Base-by-base conservation (phyloP, 2,113 vertebrate species). In the Gymnocephalus cernua region DNA sequence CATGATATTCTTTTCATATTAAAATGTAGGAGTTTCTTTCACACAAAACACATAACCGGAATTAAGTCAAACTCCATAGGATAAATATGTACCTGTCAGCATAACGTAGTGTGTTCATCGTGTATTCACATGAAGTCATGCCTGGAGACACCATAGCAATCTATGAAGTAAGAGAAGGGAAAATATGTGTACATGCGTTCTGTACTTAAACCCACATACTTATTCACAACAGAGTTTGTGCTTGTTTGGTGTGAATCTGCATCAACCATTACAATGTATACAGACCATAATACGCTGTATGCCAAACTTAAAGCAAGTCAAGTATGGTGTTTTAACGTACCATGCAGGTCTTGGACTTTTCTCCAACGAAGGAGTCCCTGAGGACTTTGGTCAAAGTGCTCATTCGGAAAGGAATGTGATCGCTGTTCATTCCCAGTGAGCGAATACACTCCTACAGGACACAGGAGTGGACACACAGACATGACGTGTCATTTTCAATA, bases 61-160 rank as follows among this genome's bases (percentile, higher is more conserved):
- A 56, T 38, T n/a, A 57, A 45, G 19, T 0, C 21, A 21, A 18
- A 75, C 32, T 21, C n/a, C 25, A 62, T 53, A 15, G 41, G 16
- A 14, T 2, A 32, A 76, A 71, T 21, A 6, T n/a, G 13, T 96
- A 99, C 98, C 98, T 98, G 96, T 99, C 97, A 79, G 98, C 97
- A 0, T 99, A 99, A 90, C 98, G 95, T 82, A 99, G 93, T 0
- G 98, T 99, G 89, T 99, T 99, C 90, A 99, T 94, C 14, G 98
- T 98, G 72, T 99, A 99, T 80, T 99, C 98, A 82, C 98, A 99
- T 6, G 97, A 99, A 81, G 85, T 90, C 95, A 99, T 97, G 73
- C 98, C 96, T 15, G 98, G 98, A 65, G 98, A 99, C 86, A 99
- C 97, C 98, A 99, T 99, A 21, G 98, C 97, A 87, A 99, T 99